Evolutionary conservation across 1,140 invertebrate species (phyloP).

Genomic region (Homalodisca vitripennis): DNA sequence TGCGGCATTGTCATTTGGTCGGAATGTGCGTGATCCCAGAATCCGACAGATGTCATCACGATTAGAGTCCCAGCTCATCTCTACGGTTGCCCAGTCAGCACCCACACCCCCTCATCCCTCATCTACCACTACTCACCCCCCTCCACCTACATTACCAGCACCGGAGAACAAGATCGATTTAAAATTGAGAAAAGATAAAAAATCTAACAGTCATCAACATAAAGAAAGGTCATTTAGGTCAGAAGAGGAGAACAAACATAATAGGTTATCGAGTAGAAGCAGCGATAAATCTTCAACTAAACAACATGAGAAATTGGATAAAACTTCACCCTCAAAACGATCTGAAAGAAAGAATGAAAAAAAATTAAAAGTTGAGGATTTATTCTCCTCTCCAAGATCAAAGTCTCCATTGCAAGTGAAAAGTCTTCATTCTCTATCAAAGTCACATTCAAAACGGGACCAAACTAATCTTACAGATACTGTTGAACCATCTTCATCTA

Average conservation of each 20-base stretch:
- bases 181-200: conserved; percentile 8
- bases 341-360: background rate
- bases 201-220: background rate
- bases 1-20: conserved; percentile 25
- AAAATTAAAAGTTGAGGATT: background rate
- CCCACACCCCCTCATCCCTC: background rate
- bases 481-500: background rate
- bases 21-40: conserved; percentile 13
- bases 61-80: background rate
- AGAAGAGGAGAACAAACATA: background rate
- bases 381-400: background rate
- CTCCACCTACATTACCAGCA: background rate
- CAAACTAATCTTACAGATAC: background rate
- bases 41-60: conserved; percentile 9
- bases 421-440: background rate
- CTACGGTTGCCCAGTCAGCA: background rate
- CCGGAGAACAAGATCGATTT: background rate
- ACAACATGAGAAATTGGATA: background rate
- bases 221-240: background rate
- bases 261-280: background rate
- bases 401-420: background rate
- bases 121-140: background rate
- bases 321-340: background rate
- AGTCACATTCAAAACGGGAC: conserved; percentile 9
- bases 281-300: conserved; percentile 2